phyloP scores from a whole-genome alignment of 1,140 invertebrate genomes.

The Lordiphosa mommai region DNA sequence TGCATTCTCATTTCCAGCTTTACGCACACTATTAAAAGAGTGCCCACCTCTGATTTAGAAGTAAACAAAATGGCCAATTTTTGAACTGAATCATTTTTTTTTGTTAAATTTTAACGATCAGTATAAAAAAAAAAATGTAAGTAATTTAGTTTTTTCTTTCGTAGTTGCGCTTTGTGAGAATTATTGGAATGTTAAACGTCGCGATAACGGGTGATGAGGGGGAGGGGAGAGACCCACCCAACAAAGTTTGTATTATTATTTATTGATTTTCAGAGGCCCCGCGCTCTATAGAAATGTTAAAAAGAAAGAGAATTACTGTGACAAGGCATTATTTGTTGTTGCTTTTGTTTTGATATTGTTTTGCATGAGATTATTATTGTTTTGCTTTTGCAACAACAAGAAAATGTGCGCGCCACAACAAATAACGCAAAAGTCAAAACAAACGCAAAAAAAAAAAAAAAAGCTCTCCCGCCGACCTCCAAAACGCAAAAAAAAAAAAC shows the following conservation, averaged over 20 bases:
- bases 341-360: conserved; percentile 2
- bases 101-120: too few relatives aligned
- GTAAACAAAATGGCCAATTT: too few relatives aligned
- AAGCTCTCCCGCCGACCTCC: conserved; percentile 22
- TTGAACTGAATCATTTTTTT: too few relatives aligned
- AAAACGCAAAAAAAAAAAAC: conserved; percentile 5
- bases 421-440: conserved; percentile 43
- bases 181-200: too few relatives aligned
- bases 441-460: conserved; percentile 14
- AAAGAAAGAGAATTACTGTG: conserved; percentile 38
- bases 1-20: too few relatives aligned
- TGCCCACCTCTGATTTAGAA: too few relatives aligned
- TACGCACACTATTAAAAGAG: too few relatives aligned
- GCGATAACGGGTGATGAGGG: not conserved
- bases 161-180: too few relatives aligned
- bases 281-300: conserved; percentile 8
- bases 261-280: conserved; percentile 61
- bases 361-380: conserved; percentile 28
- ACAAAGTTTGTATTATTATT: conserved; percentile 69
- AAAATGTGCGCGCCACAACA: conserved; percentile 29
- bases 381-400: conserved; percentile 28
- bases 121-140: too few relatives aligned
- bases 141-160: not conserved
- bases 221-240: conserved; percentile 18
- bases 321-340: conserved; percentile 15